Conservation (phyloP, 1,140 invertebrate species). For the Xylocopa sonorina region DNA sequence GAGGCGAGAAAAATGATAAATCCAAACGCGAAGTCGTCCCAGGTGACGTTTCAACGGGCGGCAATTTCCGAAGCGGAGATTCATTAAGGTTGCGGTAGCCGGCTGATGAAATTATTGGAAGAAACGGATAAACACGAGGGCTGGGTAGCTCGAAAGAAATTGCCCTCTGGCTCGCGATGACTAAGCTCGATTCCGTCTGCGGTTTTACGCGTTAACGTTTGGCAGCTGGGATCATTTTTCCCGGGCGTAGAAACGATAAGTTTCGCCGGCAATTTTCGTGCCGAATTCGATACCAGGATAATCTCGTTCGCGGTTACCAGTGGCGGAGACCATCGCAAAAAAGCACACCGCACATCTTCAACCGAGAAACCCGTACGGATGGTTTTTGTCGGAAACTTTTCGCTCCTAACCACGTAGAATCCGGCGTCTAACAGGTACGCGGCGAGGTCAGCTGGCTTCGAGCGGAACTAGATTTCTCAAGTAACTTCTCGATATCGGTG, state of each 20-base stretch:
- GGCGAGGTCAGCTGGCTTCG: background rate
- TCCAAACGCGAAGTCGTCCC: too few species aligned
- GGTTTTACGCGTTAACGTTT: conserved; percentile 41
- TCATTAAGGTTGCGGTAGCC: conserved; percentile 13
- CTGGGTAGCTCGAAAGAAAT: conserved; percentile 30
- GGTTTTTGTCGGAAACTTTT: conserved; percentile 45
- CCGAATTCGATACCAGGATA: conserved; percentile 60
- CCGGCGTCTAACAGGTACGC: conserved; percentile 18
- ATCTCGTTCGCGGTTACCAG: conserved; percentile 48
- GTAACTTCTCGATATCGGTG: background rate
- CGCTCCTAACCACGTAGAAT: conserved; percentile 7
- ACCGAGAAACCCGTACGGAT: conserved; percentile 10
- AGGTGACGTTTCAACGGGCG: background rate
- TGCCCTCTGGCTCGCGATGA: background rate
- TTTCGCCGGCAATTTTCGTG: conserved; percentile 43
- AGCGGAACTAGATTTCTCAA: conserved; percentile 44
- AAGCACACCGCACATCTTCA: conserved; percentile 34
- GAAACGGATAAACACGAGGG: background rate
- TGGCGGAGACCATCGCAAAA: conserved; percentile 24
- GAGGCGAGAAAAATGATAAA: too few species aligned
- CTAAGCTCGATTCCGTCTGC: conserved; percentile 19
- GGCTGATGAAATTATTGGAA: background rate
- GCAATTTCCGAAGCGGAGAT: conserved; percentile 1
- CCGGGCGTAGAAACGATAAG: conserved; percentile 30
- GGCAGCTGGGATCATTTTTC: conserved; percentile 32